Evolutionary conservation across 2,888 invertebrate species (phyloP), one percentile per base, ranked within the genome.

Genomic region (Tetragonula carbonaria): DNA sequence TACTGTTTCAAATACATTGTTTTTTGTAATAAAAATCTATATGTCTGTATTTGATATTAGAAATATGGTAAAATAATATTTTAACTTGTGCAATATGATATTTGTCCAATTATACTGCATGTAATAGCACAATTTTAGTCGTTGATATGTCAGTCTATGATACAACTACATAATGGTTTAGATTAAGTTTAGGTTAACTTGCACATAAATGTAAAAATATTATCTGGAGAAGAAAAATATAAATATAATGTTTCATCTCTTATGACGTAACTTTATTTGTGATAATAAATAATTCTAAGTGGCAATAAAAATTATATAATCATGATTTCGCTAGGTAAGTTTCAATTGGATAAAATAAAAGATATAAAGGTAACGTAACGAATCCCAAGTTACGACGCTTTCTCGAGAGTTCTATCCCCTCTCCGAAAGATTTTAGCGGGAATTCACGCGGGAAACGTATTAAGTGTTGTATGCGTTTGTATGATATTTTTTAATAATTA

Each of bases 241-340:
- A 13, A 16, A 14, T 45, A 5, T 13, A n/a, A n/a, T 6, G 5
- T n/a, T n/a, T 57, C n/a, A 13, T n/a, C 14, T 57, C 14, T 14
- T 14, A 57, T 14, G n/a, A n/a, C 14, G 5, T n/a, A 45, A 45
- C 8, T 45, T 45, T 45, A 45, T 45, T 45, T 8, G 45, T 45
- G 0, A 45, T 45, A 45, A 8, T 45, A n/a, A 11, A 55, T n/a
- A 65, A 33, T 67, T 5, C n/a, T n/a, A 8, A 50, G 5, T 53
- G n/a, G 4, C 18, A 4, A 14, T n/a, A n/a, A 45, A 51, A 53
- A n/a, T 63, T 65, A n/a, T 2, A 28, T 16, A 51, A 65, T 50
- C 62, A 80, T 82, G 80, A 59, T 16, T 57, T 51, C 59, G 1
- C 65, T 45, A 23, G 63, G 82, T 80, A 80, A 80, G 38, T 70